Base-by-base conservation (phyloP, 2,797 vertebrate species). In the Gambusia yucatana region DNA sequence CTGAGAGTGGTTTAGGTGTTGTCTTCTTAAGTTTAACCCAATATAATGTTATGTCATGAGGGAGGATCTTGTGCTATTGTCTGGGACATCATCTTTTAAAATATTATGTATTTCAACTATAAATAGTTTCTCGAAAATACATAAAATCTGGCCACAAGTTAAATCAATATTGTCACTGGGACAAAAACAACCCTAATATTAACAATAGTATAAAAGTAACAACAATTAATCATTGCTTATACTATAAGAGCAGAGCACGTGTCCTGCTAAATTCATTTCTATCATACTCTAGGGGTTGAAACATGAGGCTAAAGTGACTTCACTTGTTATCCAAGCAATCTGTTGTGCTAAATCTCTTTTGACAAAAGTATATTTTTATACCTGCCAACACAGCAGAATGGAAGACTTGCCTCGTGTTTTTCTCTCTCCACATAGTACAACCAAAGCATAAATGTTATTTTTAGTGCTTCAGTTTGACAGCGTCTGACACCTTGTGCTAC, bases 301-400 rank as follows among this genome's bases (percentile, higher is more conserved):
- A 48, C 47, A 17, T 43, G 57, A 75, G 5, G 17, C 52, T 22
- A 61, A 69, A 43, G 39, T 69, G 22, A 73, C 50, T 57, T 6
- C 4, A 6, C 33, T 36, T 41, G 47, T n/a, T 55, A 73, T 73
- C 20, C 48, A 55, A 57, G 50, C 22, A 55, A n/a, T 20, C 20
- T 28, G 10, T 39, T 73, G 22, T 55, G 22, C 57, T 10, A 55
- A 73, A 55, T 55, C 72, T 39, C 50, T 36, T 36, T 41, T n/a
- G 33, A 57, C 36, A 48, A 43, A 55, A 55, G 13, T 39, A n/a
- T 43, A 47, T 73, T 73, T 73, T 73, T 47, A 8, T 73, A 52
- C 6, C 11, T 22, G 30, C 46, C 48, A 4, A 73, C 50, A 55
- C 48, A 25, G 72, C 25, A 55, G 33, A 73, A 3, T 14, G 33